These are phyloP conservation scores for Diplodus sargus DNA, from an alignment of 2,797 vertebrate species.

Conservation along the genomic window DNA sequence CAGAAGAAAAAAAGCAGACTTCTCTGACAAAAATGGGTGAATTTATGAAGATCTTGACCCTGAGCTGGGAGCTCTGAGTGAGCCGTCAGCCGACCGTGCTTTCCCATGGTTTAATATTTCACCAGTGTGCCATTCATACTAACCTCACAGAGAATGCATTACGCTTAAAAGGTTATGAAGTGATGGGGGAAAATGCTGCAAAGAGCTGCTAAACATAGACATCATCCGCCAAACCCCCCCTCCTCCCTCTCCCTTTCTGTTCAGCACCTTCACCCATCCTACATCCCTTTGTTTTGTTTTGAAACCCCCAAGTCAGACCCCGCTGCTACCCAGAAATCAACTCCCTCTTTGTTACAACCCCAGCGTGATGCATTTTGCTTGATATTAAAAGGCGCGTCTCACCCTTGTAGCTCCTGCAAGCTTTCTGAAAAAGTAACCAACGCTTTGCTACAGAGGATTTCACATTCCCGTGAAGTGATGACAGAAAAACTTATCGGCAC, in stretches of 20 bases:
- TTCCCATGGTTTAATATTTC: slow-evolving; percentile 82
- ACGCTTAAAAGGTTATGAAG: slow-evolving; percentile 70
- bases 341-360: slow-evolving; percentile 36
- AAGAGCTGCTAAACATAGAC: slow-evolving; percentile 61
- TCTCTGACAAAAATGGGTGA: slow-evolving; percentile 55
- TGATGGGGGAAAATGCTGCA: slow-evolving; percentile 48
- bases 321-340: slow-evolving; percentile 50
- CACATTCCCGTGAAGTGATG: slow-evolving; percentile 53
- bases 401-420: slow-evolving; percentile 16
- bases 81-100: slow-evolving; percentile 46
- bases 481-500: slow-evolving; percentile 60
- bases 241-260: slow-evolving; percentile 23
- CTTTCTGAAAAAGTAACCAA: slow-evolving; percentile 26
- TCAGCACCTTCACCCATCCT: slow-evolving; percentile 31
- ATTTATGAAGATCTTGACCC: slow-evolving; percentile 78
- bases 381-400: slow-evolving; percentile 13
- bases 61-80: slow-evolving; percentile 61
- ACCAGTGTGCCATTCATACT: slow-evolving; percentile 68
- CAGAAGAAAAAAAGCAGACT: slow-evolving; percentile 39
- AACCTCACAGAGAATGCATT: slow-evolving; percentile 59
- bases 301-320: slow-evolving; percentile 54
- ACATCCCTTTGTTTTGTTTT: slow-evolving; percentile 60
- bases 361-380: slow-evolving; percentile 44
- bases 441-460: slow-evolving; percentile 38
- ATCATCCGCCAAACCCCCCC: slow-evolving; percentile 14